Conservation (phyloP, 1,140 invertebrate species). For the Leguminivora glycinivorella region DNA sequence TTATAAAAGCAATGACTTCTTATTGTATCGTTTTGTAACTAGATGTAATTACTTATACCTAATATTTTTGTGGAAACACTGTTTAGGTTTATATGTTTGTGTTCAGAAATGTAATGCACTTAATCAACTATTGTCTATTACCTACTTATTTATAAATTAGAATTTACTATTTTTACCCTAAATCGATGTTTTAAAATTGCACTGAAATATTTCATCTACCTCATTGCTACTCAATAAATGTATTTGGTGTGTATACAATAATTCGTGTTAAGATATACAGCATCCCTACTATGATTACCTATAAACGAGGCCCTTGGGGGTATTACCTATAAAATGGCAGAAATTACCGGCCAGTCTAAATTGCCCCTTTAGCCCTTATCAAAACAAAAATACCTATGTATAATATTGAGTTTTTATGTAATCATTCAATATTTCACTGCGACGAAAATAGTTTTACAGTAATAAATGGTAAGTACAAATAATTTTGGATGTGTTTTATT, state of each 20-base stretch:
- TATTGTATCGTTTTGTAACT: neutral
- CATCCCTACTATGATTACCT: no score
- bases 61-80: no score
- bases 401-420: neutral
- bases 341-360: no score
- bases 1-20: neutral
- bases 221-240: slow-evolving; percentile 5
- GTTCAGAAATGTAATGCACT: no score
- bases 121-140: no score
- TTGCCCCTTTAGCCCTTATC: no score
- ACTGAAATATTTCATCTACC: slow-evolving; percentile 4
- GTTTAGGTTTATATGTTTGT: neutral
- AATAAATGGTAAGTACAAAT: neutral
- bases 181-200: neutral
- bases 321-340: no score
- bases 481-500: neutral
- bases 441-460: neutral
- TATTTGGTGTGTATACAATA: neutral
- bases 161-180: neutral
- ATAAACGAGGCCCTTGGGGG: no score
- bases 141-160: no score
- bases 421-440: neutral
- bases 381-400: no score
- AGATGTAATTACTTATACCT: no score
- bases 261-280: neutral